Evolutionary conservation across 2,113 vertebrate genomes (phyloP).

Genomic region (Catagonus wagneri): DNA sequence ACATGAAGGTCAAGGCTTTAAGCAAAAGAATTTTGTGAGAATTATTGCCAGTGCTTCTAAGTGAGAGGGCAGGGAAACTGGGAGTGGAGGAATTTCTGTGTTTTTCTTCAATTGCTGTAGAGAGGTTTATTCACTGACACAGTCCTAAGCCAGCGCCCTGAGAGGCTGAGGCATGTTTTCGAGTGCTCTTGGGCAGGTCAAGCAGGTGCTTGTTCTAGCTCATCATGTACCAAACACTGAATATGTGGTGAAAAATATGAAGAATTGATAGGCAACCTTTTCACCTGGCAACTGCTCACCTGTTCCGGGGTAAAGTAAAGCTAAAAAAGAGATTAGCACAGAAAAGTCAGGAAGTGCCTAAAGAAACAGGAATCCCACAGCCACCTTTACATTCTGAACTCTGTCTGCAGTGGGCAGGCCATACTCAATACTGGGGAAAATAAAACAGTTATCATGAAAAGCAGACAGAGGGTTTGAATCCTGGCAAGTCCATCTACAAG

Average conservation of each 20-base stretch:
- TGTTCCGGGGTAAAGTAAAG: not conserved
- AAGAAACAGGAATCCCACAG: not conserved
- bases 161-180: not conserved
- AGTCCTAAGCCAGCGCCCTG: not conserved
- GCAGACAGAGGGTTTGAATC: not conserved
- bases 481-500: not conserved
- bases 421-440: not conserved
- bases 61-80: not conserved
- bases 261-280: not conserved
- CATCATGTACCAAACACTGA: not conserved
- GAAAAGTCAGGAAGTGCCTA: not conserved
- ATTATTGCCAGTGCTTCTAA: not conserved
- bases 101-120: not conserved
- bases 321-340: not conserved
- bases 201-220: not conserved
- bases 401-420: not conserved
- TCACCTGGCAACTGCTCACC: not conserved
- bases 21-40: not conserved
- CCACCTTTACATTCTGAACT: not conserved
- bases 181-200: not conserved
- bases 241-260: not conserved
- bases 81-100: not conserved
- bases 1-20: conserved; percentile 4
- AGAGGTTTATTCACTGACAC: not conserved
- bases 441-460: not conserved